Base-by-base conservation (phyloP, 2,797 vertebrate genomes). In the Chromis chromis region DNA sequence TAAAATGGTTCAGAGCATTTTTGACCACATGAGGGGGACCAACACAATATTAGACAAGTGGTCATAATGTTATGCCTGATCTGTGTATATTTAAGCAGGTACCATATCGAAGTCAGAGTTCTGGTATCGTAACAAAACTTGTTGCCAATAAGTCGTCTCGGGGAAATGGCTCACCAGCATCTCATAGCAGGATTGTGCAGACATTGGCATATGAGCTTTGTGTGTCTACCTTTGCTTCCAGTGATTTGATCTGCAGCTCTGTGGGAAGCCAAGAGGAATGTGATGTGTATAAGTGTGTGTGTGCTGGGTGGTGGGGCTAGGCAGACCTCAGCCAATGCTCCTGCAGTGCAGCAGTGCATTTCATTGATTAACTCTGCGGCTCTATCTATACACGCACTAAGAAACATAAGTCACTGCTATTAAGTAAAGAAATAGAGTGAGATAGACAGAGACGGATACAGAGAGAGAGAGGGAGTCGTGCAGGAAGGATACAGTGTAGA, bases 281-380 rank as follows among this genome's bases (percentile, higher is more conserved):
- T 2, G 0, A 16, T 17, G 21, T 56, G 65, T 74, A 27, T 31
- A 19, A 16, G 9, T 56, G 54, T 60, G 63, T 56, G 46, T 21
- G 53, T 27, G 54, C 7, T 2, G 6, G 33, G 33, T 33, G 19
- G 25, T 22, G 54, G 19, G 3, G 8, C 21, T 25, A 44, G 25
- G 36, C 65, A 39, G 60, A 44, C 40, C 52, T 72, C 54, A 13
- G 82, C 73, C 57, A 72, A 36, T 56, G 65, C 77, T 77, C 78
- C 79, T 81, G 79, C 84, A 85, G 85, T 84, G 82, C 75, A 84
- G 78, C 84, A 88, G 67, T 86, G 82, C 82, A 88, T 87, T 91
- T 88, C 63, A 91, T 86, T 90, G 86, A 90, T 91, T 91, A 91
- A 86, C 87, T 85, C 82, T 84, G 86, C 48, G 19, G 83, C 62